A percentile compares a stretch with the other conserved stretches of the same genome.
phyloP scores from a whole-genome alignment of 2,113 vertebrate genomes.

The Ardeotis arabs region DNA sequence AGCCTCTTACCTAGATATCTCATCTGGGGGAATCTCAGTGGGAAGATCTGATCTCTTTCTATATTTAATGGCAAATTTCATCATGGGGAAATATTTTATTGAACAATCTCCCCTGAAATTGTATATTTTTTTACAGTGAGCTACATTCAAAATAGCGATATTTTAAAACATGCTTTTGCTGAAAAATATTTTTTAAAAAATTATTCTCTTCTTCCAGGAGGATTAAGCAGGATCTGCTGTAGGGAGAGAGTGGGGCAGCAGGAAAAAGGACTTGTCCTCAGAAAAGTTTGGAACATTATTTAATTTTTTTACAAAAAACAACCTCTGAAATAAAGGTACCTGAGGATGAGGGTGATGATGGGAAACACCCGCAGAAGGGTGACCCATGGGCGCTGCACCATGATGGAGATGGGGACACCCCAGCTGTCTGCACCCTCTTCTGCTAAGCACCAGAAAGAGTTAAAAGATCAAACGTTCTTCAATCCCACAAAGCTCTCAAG shows the following conservation, averaged over 20 bases:
- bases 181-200: background rate
- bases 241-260: background rate
- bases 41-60: conserved; percentile 76
- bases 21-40: conserved; percentile 58
- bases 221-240: background rate
- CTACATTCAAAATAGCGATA: background rate
- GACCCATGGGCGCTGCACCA: fast-evolving
- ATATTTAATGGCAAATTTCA: conserved; percentile 81
- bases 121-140: conserved; percentile 7
- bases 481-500: background rate
- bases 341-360: background rate
- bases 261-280: background rate
- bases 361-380: background rate
- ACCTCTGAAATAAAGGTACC: background rate
- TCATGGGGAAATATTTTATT: conserved; percentile 57
- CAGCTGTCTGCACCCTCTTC: fast-evolving
- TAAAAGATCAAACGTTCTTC: background rate
- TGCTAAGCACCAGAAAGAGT: background rate
- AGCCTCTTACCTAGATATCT: conserved; percentile 71
- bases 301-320: background rate
- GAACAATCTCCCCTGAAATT: conserved; percentile 61
- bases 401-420: background rate
- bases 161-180: background rate
- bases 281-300: background rate
- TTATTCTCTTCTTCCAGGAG: background rate